Base-by-base conservation (phyloP, 1,140 invertebrate species). In the Temnothorax nylanderi region DNA sequence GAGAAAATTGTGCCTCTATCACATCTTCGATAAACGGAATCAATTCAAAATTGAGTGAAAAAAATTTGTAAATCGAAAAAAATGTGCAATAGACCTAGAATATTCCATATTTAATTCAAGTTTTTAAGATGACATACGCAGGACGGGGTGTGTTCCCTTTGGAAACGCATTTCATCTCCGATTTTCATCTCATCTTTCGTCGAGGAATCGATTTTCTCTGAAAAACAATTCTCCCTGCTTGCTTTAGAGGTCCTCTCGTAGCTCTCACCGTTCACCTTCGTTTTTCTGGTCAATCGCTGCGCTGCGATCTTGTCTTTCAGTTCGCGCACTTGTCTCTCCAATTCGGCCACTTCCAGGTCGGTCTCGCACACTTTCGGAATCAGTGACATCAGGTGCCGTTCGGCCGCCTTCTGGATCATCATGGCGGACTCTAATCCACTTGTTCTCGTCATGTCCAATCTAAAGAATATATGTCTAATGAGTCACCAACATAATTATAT, bases 321-420 rank as follows among this genome's bases (percentile, higher is more conserved):
- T 47, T 93, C 82, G 21, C 54, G 13, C 4, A 94, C 58, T 90
- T 93, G 75, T 0, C 21, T 82, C 74, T 94, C 92, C 2, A 94
- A 86, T 10, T 90, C 67, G 21, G 84, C 74, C 26, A 94, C 86
- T 69, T 93, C 89, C 11, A 86, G 18, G 78, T 95, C 94, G 21
- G 89, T 90, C 65, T 91, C 81, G 5, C 85, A 89, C 34, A 94
- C 84, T 74, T 89, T 51, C 47, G 91, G 86, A 13, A 94, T 93
- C 64, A 94, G 71, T 32, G 76, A n/a, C 32, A 84, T 71, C 26
- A 94, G 88, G 54, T 92, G 81, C 1, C 82, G 4, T 65, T 94
- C 93, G 37, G 93, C 92, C 64, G 84, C 86, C 65, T 88, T 90
- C 58, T 94, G 87, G 84, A 95, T 94, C 7, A 47, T 26, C 77